Evolutionary conservation across 2,113 vertebrate genomes (phyloP).

Genomic region (Vulpes ferrilata): DNA sequence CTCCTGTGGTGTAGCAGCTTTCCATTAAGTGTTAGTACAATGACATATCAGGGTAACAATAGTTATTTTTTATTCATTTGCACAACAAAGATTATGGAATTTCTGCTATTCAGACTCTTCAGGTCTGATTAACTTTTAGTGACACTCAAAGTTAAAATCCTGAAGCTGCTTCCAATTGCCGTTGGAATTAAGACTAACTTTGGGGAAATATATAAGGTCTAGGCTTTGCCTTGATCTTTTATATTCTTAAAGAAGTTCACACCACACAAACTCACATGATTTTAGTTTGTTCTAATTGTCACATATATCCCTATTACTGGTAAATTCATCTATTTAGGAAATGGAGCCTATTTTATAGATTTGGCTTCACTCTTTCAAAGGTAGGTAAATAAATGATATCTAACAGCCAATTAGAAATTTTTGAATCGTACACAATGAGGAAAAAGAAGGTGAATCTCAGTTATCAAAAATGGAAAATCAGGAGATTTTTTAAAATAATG

Average conservation of each 20-base stretch:
- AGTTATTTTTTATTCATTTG: neutral
- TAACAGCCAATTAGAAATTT: neutral
- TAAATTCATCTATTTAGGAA: neutral
- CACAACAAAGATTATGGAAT: neutral
- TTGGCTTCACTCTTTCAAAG: neutral
- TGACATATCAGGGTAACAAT: neutral
- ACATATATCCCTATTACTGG: neutral
- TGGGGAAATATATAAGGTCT: neutral
- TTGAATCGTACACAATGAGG: neutral
- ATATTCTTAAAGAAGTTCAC: neutral
- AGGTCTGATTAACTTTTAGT: neutral
- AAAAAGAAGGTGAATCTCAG: neutral
- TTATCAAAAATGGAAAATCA: neutral
- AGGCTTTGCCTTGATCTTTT: neutral
- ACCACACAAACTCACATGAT: neutral
- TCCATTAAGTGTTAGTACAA: neutral
- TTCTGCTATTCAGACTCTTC: neutral
- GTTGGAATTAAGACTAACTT: neutral
- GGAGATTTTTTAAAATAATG: neutral
- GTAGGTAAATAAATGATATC: neutral
- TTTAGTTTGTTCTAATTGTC: neutral
- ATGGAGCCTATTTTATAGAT: neutral
- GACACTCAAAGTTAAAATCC: neutral
- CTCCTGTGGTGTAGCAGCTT: neutral
- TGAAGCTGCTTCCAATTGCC: neutral